Evolutionary conservation across 1,140 invertebrate species (phyloP), one percentile per base, ranked within the genome.

Genomic region (Drosophila hydei): DNA sequence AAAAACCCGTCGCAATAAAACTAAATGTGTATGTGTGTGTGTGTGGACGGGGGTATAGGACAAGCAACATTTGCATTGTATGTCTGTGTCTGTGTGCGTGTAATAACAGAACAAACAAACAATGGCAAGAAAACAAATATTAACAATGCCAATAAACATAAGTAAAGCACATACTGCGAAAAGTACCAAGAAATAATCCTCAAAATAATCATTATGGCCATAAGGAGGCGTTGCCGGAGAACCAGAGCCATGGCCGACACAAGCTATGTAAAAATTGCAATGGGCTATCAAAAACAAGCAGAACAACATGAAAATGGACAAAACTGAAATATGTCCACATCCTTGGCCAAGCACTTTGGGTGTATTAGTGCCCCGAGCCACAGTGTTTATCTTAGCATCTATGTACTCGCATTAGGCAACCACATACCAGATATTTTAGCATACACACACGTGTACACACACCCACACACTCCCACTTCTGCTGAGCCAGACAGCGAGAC

Each of bases 151-250:
- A 85, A 85, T 80, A 87, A 85, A 85, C 70, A 76, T 76, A 69
- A 73, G 64, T 54, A 58, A 85, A 51, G 40, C 42, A 63, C 62
- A 68, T 67, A 59, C 54, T 47, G 54, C 54, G 69, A 54, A 65
- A 63, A 67, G 65, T 55, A 61, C 72, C 62, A 47, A 59, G 74
- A 59, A 68, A 84, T 87, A 85, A 85, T 85, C 80, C 81, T 77
- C 74, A 72, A 87, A 87, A 85, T 85, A 85, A 85, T 85, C 80
- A 85, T 87, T 87, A 85, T 77, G 74, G 60, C 74, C 81, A 77
- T 72, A 79, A 80, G 69, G 72, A 67, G 79, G 75, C 77, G 64
- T 74, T 64, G 50, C 11, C 45, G 59, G 19, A 67, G n/a, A 55
- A 18, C 0, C 38, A 14, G 38, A 18, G 14, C 38, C 16, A 33